Base-by-base conservation (phyloP, 92 coral and sea anemone species). In the Palythoa grandiflora region DNA sequence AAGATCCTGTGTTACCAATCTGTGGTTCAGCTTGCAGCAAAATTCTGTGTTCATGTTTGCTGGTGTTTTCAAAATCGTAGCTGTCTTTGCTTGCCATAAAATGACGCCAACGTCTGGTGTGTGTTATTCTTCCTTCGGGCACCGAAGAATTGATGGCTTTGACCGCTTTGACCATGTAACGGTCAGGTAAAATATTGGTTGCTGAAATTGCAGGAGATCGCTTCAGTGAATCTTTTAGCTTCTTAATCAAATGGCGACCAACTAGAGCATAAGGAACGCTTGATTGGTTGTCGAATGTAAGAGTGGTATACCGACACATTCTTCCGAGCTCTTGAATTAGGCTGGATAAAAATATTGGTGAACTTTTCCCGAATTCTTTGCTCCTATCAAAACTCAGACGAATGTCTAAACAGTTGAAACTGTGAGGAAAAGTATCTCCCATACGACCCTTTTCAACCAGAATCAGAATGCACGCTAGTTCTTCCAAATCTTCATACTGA, bases 371-470 rank as follows among this genome's bases (percentile, higher is more conserved):
- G 68, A 84, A 84, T 63, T 75, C 84, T 66, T 66, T 66, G 72
- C 72, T 66, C 20, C 35, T 63, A 77, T 90, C 93, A 77, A 75
- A 90, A 79, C 74, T 90, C 28, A 90, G 89, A 6, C 93, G 89
- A 15, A 90, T 51, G 87, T 90, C 93, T 39, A 90, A 73, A 39
- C 93, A 90, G 20, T 90, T 84, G 78, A 90, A 90, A 68, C 93
- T 85, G 12, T 90, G 87, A 40, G 93, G 93, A 39, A 90, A 90
- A 79, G 93, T 90, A 76, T 90, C 93, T 68, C 93, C 93, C 93
- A 86, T 90, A 16, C 93, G 93, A 51, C 93, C 93, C 71, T 90
- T 90, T 13, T 86, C 93, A 19, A 90, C 93, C 87, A 90, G 87
- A 40, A 90, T 79, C 9, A 90, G 90, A 11, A 90, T 54, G 48